Percentiles rank a stretch among this genome's conserved stretches.
These are phyloP conservation scores for Porites lobata DNA, from an alignment of 92 coral and sea anemone species.

Conservation along the genomic window DNA sequence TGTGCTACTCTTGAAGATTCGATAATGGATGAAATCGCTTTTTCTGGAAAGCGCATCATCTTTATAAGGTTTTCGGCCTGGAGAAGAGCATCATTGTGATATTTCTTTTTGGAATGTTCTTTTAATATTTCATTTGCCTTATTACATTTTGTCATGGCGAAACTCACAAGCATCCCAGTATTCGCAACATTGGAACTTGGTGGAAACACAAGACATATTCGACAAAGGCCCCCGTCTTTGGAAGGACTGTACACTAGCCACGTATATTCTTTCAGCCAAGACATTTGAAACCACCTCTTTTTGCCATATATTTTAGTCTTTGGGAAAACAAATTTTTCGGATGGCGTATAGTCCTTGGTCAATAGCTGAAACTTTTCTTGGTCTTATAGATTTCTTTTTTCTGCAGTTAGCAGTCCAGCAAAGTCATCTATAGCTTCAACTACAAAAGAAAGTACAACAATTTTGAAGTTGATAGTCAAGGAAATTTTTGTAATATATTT, in stretches of 20 bases:
- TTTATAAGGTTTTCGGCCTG: neutral
- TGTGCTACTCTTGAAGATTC: conserved; percentile 35
- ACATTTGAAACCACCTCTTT: conserved; percentile 10
- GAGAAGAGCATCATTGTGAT: neutral
- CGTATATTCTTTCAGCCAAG: conserved; percentile 11
- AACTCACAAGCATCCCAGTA: too few species aligned
- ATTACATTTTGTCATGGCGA: neutral
- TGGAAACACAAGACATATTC: neutral
- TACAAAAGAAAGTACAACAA: neutral
- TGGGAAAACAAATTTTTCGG: conserved; percentile 7
- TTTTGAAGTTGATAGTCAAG: too few species aligned
- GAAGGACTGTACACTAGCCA: conserved; percentile 18
- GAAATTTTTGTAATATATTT: too few species aligned
- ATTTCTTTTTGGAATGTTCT: conserved; percentile 6
- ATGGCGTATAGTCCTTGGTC: conserved; percentile 17
- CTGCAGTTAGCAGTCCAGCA: conserved; percentile 37
- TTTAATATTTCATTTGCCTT: conserved; percentile 10
- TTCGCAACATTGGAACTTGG: too few species aligned
- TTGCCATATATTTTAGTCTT: conserved; percentile 14
- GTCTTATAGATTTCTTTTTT: conserved; percentile 28
- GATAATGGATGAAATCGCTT: conserved; percentile 20
- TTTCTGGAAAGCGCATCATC: conserved; percentile 35
- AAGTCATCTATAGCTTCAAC: conserved; percentile 29
- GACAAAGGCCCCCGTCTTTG: conserved; percentile 14
- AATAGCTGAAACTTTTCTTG: neutral